phyloP scores from a whole-genome alignment of 2,113 vertebrate genomes.

The Aptenodytes patagonicus region DNA sequence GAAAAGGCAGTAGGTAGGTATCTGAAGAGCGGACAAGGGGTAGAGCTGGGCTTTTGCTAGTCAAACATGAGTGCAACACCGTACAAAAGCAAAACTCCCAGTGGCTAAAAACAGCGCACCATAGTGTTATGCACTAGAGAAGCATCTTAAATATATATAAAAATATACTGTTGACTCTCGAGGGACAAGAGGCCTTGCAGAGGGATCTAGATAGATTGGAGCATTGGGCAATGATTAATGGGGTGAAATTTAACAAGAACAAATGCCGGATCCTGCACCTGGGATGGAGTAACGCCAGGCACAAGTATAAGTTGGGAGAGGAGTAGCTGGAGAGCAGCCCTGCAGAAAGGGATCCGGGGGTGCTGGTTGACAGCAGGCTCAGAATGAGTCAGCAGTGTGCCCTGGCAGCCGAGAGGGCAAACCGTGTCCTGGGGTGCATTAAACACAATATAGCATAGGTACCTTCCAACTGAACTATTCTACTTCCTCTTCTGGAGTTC shows the following conservation, averaged over 20 bases:
- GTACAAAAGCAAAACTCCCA: not conserved
- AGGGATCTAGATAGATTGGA: too few relatives aligned
- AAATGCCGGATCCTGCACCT: too few relatives aligned
- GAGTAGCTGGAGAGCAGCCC: too few relatives aligned
- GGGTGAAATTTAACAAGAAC: too few relatives aligned
- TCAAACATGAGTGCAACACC: not conserved
- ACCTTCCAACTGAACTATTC: not conserved
- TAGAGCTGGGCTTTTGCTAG: not conserved
- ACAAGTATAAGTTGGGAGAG: too few relatives aligned
- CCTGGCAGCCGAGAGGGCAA: not conserved
- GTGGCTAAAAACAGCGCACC: not conserved
- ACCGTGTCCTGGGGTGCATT: not conserved
- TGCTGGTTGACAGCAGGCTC: not conserved
- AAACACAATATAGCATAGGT: not conserved
- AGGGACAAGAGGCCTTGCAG: too few relatives aligned
- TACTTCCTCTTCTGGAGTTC: not conserved
- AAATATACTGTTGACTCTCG: too few relatives aligned
- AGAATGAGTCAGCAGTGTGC: not conserved
- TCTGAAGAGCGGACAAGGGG: not conserved
- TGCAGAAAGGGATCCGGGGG: too few relatives aligned
- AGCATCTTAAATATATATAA: not conserved
- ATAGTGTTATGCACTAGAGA: not conserved
- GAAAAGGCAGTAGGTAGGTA: too few relatives aligned
- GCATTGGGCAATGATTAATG: too few relatives aligned
- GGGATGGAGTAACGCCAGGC: too few relatives aligned